A percentile compares a stretch with the other conserved stretches of the same genome.
These are phyloP conservation scores for Phycodurus eques DNA, from an alignment of 2,113 vertebrate genomes.

Conservation along the genomic window DNA sequence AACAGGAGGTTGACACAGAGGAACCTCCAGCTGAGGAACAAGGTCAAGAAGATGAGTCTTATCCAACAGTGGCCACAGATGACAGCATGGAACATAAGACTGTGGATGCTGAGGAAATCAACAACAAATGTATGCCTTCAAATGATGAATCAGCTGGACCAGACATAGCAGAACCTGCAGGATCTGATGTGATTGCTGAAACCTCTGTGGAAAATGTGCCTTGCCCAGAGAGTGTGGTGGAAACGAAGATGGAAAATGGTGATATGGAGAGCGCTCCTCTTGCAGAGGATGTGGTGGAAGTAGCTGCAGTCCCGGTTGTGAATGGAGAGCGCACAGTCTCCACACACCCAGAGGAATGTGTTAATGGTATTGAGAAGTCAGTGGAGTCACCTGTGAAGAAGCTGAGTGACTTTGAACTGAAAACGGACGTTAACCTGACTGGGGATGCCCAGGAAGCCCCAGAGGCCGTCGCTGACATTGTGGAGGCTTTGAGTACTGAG, in stretches of 20 bases:
- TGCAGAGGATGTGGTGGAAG: conserved; percentile 30
- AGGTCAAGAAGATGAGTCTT: conserved; percentile 32
- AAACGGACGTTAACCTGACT: conserved; percentile 68
- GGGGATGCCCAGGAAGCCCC: conserved; percentile 55
- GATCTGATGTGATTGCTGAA: conserved; percentile 31
- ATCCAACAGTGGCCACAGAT: conserved; percentile 14
- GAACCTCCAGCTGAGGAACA: conserved; percentile 24
- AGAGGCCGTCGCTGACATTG: conserved; percentile 47
- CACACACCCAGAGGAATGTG: conserved; percentile 50
- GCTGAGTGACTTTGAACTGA: conserved; percentile 69
- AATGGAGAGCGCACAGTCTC: conserved; percentile 56
- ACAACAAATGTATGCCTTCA: conserved; percentile 14
- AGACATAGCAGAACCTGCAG: conserved; percentile 44
- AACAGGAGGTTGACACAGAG: conserved; percentile 8
- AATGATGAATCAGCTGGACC: conserved; percentile 34
- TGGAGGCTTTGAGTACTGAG: conserved; percentile 55
- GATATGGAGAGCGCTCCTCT: conserved; percentile 45
- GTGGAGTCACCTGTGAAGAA: conserved; percentile 55
- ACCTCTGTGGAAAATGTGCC: conserved; percentile 25
- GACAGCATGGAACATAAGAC: conserved; percentile 13
- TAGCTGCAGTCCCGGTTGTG: conserved; percentile 41
- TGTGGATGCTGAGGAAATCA: conserved; percentile 14
- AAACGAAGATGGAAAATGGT: conserved; percentile 69
- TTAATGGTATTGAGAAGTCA: conserved; percentile 60
- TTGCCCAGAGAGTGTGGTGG: conserved; percentile 26